These are phyloP conservation scores for Panurus biarmicus DNA, from an alignment of 2,113 vertebrate genomes.

Conservation along the genomic window DNA sequence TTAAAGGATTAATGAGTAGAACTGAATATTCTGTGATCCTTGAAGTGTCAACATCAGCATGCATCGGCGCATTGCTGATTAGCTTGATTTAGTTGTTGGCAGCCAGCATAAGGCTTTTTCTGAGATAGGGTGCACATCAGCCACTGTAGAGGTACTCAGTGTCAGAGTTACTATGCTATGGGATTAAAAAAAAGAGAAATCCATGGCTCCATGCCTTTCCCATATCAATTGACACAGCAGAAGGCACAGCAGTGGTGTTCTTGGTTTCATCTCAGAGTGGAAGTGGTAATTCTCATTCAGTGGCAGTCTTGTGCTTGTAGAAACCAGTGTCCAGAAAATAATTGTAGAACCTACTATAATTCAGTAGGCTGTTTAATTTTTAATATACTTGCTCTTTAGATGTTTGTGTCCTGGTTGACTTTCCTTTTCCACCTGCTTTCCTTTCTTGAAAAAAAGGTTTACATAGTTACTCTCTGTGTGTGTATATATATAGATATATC, in stretches of 20 bases:
- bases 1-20: slow-evolving; percentile 29
- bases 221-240: not conserved
- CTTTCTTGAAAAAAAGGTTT: not conserved
- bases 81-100: not conserved
- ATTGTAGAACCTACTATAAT: not conserved
- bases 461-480: not conserved
- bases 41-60: slow-evolving; percentile 6
- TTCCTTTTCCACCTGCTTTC: not conserved
- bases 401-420: not conserved
- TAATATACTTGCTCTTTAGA: not conserved
- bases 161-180: not conserved
- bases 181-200: not conserved
- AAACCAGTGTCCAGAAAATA: not conserved
- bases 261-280: not conserved
- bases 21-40: not conserved
- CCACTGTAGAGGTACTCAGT: not conserved
- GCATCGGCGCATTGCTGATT: not conserved
- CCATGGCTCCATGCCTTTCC: not conserved
- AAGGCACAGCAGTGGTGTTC: not conserved
- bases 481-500: not conserved
- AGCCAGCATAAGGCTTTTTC: not conserved
- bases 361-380: not conserved
- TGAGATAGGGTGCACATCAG: not conserved
- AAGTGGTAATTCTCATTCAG: not conserved
- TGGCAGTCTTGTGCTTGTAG: not conserved